These are phyloP conservation scores for Mycalesis mineus DNA, from an alignment of 2,888 invertebrate genomes.

Conservation along the genomic window DNA sequence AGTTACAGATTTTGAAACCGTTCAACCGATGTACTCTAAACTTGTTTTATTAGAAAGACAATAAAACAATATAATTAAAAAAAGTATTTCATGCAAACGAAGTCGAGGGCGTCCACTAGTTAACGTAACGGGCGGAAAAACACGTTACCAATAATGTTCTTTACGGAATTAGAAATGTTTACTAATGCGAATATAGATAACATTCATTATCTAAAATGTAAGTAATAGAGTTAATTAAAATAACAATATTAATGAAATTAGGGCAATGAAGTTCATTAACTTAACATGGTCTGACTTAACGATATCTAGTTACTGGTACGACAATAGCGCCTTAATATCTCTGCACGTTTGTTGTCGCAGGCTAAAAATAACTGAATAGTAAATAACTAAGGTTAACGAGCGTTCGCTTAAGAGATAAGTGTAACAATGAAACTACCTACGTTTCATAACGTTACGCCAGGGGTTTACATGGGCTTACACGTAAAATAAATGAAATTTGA, in stretches of 20 bases:
- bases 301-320: not conserved
- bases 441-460: not conserved
- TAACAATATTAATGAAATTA: not conserved
- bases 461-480: no score
- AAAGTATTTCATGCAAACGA: no score
- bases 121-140: no score
- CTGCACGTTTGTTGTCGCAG: not conserved
- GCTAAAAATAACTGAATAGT: slow-evolving; percentile 15
- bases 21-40: no score
- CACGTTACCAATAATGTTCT: no score
- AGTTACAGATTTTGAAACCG: no score
- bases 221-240: not conserved
- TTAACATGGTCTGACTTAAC: not conserved
- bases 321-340: not conserved
- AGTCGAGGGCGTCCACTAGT: no score
- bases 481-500: no score
- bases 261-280: not conserved
- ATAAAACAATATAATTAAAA: no score
- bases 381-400: slow-evolving; percentile 13
- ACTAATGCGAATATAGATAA: no score
- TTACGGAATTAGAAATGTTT: no score
- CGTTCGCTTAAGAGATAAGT: slow-evolving; percentile 3
- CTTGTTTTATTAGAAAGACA: no score
- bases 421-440: not conserved
- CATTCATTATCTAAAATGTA: not conserved